Evolutionary conservation across 1,140 invertebrate genomes (phyloP).

Genomic region (Drosophila tani): DNA sequence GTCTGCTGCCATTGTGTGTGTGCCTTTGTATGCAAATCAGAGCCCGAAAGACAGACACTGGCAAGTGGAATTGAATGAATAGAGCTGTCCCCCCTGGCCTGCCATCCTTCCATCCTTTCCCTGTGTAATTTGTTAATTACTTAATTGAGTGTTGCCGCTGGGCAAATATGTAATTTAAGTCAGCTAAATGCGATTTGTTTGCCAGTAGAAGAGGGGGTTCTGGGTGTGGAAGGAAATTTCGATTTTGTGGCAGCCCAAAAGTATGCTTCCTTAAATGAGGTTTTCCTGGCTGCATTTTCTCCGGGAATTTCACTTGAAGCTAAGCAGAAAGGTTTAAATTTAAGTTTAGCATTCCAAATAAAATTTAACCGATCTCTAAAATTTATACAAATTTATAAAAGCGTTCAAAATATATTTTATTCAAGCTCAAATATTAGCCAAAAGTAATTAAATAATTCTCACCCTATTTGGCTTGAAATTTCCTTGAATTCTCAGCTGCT

Average conservation of each 20-base stretch:
- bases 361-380: too few relatives aligned
- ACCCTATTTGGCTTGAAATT: neutral
- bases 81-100: neutral
- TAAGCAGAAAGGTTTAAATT: rapidly evolving
- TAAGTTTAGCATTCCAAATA: too few relatives aligned
- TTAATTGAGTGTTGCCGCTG: slow-evolving; percentile 73
- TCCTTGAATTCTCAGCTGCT: neutral
- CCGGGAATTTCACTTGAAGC: neutral
- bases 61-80: slow-evolving; percentile 33
- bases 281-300: neutral
- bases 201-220: neutral
- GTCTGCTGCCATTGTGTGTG: slow-evolving; percentile 55
- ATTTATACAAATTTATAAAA: too few relatives aligned
- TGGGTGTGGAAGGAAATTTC: neutral
- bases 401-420: neutral
- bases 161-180: slow-evolving; percentile 64
- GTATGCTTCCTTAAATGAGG: neutral
- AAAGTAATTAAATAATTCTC: too few relatives aligned
- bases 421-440: too few relatives aligned
- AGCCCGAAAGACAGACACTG: slow-evolving; percentile 17
- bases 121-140: slow-evolving; percentile 76
- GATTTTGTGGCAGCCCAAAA: slow-evolving; percentile 19
- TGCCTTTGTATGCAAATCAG: slow-evolving; percentile 67
- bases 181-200: slow-evolving; percentile 10
- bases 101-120: slow-evolving; percentile 1